Base-by-base conservation (phyloP, 2,888 invertebrate genomes). In the Ormyrus rosae region DNA sequence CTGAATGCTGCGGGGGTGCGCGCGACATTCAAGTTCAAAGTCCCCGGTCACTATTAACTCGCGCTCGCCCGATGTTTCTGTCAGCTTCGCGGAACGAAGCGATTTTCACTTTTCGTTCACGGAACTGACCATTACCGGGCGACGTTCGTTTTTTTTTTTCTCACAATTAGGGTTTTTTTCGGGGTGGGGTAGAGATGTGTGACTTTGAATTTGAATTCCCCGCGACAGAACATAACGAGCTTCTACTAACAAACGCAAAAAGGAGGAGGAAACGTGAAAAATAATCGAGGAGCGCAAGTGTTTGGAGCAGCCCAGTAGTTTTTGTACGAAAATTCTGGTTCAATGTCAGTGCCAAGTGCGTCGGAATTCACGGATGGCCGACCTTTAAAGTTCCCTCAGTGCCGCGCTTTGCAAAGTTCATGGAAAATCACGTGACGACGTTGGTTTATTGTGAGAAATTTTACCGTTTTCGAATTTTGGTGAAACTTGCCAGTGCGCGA, bases 201-300 rank as follows among this genome's bases (percentile, higher is more conserved):
- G 78, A 78, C 69, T 78, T 78, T 78, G 81, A 78, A 81, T 81
- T 78, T 75, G 81, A 75, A 78, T 78, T 75, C 63, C 75, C 67
- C 78, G 75, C 55, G 69, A 78, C 60, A 60, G 78, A 19, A 19
- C 19, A 77, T 81, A 81, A 77, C 81, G 81, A 73, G 81, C 81
- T 81, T 81, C 56, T 81, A 81, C 81, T 81, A 81, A 81, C 81
- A 58, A 76, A 60, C 48, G 65, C 10, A 46, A 13, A 48, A 19
- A 61, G 5, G 48, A 48, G 19, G 53, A 19, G 11, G 7, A 13
- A 46, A 45, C 6, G 8, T 10, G 19, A 63, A 63, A 46, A 4
- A 46, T 4, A 69, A 58, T 56, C 7, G 7, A 6, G 19, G 8
- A 11, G 50, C 7, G 50, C 10, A 55, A 74, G 64, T 74, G 64